Evolutionary conservation across 1,140 invertebrate species (phyloP), one percentile per base, ranked within the genome.

Genomic region (Tribolium madens): DNA sequence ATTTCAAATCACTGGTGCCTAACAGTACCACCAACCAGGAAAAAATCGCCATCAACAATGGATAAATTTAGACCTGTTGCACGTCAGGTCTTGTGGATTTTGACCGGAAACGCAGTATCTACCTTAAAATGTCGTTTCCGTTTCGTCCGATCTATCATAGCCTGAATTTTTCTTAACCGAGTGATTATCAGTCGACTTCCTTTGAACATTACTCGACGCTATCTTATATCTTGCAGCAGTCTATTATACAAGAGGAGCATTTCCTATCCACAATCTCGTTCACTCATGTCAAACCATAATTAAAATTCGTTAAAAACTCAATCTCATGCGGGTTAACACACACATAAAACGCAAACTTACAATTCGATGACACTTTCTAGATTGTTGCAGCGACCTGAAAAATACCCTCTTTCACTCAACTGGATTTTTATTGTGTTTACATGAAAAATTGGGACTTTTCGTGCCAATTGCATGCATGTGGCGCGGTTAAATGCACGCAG

Each of bases 121-220:
- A 64, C 57, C 57, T 64, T 33, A 31, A 14, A 60, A 12, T 33
- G 26, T 15, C 57, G 57, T 33, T 64, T 64, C 57, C 57, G 57
- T 2, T 17, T 5, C 46, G 13, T 47, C 18, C 18, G 14, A 64
- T 64, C 57, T 64, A 64, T 64, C 57, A 21, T 17, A n/a, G 26
- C 26, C 7, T 36, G 3, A 33, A 12, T 64, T 64, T 33, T 64
- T 64, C 21, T 64, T 12, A 18, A 33, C 7, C 21, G 10, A 2
- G 48, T 14, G 6, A 64, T 33, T 64, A 64, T 64, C 57, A 12
- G n/a, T 36, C 14, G 17, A 64, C 57, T 64, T 64, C 57, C 57
- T 31, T 15, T 33, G 5, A 18, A 26, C 14, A 64, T 64, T 31
- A 64, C 9, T 33, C 31, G 52, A n/a, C 7, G 2, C n/a, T 12